phyloP scores from a whole-genome alignment of 2,113 vertebrate genomes.

The Nothoprocta perdicaria region DNA sequence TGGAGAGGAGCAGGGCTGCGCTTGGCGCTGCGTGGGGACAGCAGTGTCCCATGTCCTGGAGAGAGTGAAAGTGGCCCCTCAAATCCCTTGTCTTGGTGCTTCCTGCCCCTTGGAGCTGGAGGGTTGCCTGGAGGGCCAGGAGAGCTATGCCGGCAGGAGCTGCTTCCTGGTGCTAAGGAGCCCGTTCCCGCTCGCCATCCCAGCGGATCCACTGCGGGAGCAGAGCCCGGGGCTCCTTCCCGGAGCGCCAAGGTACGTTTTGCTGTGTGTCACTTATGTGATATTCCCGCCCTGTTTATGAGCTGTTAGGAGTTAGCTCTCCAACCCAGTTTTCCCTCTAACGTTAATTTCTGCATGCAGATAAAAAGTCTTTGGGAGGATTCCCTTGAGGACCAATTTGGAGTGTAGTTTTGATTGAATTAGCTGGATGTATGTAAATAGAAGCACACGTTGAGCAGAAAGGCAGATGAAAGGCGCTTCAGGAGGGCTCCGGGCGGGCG shows the following conservation, averaged over 20 bases:
- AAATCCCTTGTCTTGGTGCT: neutral
- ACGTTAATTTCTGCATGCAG: constrained; percentile 41
- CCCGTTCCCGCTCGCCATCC: neutral
- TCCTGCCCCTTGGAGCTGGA: accelerated
- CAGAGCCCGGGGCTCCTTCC: neutral
- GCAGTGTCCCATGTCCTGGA: neutral
- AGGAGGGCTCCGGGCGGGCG: neutral
- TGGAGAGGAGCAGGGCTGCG: neutral
- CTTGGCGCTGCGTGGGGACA: neutral
- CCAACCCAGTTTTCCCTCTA: constrained; percentile 39
- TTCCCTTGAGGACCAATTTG: constrained; percentile 67
- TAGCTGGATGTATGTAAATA: constrained; percentile 66
- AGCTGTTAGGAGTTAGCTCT: neutral
- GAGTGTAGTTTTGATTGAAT: constrained; percentile 67
- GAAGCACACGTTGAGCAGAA: constrained; percentile 18
- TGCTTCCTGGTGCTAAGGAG: neutral
- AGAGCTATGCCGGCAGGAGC: neutral
- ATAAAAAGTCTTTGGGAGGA: constrained; percentile 52
- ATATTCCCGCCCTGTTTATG: neutral
- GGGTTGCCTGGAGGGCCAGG: neutral
- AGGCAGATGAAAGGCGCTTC: constrained; percentile 49
- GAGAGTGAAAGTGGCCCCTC: neutral
- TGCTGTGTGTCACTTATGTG: neutral
- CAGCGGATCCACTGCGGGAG: neutral
- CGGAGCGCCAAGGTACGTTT: neutral